Evolutionary conservation across 2,888 invertebrate genomes (phyloP).

Genomic region (Dolomedes plantarius): DNA sequence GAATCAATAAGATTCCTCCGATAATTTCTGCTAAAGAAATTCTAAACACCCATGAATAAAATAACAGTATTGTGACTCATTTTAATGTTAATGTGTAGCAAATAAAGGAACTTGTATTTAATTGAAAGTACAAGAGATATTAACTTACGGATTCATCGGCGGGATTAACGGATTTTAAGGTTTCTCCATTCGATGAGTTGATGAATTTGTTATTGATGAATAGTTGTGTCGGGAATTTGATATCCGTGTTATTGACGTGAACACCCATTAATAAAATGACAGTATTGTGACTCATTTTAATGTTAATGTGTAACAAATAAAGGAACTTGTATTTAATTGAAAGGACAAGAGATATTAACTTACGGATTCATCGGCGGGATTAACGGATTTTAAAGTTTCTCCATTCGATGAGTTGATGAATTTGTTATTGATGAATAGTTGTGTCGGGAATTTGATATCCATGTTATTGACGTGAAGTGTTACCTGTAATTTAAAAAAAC

Average conservation of each 20-base stretch:
- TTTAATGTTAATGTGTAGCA: no score
- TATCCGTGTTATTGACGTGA: slow-evolving; percentile 88
- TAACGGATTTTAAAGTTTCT: slow-evolving; percentile 82
- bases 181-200: slow-evolving; percentile 83
- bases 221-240: slow-evolving; percentile 91
- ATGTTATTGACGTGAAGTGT: slow-evolving; percentile 86
- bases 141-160: slow-evolving; percentile 84
- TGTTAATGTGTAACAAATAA: no score
- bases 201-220: slow-evolving; percentile 95
- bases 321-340: no score
- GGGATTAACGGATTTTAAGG: slow-evolving; percentile 85
- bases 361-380: slow-evolving; percentile 89
- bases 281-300: no score
- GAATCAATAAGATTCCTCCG: no score
- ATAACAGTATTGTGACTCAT: no score
- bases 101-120: no score
- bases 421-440: slow-evolving; percentile 92
- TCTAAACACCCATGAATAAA: no score
- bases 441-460: slow-evolving; percentile 89
- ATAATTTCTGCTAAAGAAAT: no score
- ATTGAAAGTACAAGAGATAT: neutral
- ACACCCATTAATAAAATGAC: no score
- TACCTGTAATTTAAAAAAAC: slow-evolving; percentile 42
- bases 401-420: slow-evolving; percentile 87
- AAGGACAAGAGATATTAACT: slow-evolving; percentile 74